Base-by-base conservation (phyloP, 2,113 vertebrate genomes). In the Phalacrocorax aristotelis region DNA sequence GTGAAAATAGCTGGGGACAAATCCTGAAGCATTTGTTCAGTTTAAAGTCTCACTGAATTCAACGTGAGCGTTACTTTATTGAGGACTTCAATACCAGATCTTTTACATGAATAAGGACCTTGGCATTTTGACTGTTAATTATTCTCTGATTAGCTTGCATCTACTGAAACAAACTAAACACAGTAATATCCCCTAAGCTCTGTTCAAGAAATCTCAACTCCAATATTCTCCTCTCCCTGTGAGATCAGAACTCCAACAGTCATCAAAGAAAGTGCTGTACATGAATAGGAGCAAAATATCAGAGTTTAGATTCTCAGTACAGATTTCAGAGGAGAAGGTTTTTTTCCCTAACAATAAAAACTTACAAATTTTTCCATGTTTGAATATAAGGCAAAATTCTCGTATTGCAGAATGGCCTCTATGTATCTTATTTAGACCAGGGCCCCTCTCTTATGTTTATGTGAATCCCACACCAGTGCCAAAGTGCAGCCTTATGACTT, bases 111-210 rank as follows among this genome's bases (percentile, higher is more conserved):
- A 82, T 44, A 86, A 94, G 85, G 70, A 92, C 76, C 91, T 87
- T 89, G 93, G 91, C 55, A 94, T 96, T 96, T 95, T 80, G 85
- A 90, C 88, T 96, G 93, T 93, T 97, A 97, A 97, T 97, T 95
- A 96, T 90, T 87, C 76, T 95, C 87, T 88, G 93, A 97, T 97
- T 94, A 96, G 77, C 74, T 87, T 95, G 83, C 85, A 94, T 78
- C 88, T 94, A 90, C 66, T 68, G 68, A 71, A 96, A 91, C 77
- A 96, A 97, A 96, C 83, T 82, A 71, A 96, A 72, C 42, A 42
- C 64, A 91, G 10, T 91, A 85, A 64, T 93, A 93, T 92, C 78
- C 89, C 80, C 95, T 87, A 92, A 96, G 87, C 91, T 62, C 82
- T 80, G 81, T 68, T 92, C 84, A 92, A 84, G 83, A 92, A 96